Evolutionary conservation across 2,113 vertebrate genomes (phyloP), one percentile per base, ranked within the genome.

Genomic region (Lagenorhynchus albirostris): DNA sequence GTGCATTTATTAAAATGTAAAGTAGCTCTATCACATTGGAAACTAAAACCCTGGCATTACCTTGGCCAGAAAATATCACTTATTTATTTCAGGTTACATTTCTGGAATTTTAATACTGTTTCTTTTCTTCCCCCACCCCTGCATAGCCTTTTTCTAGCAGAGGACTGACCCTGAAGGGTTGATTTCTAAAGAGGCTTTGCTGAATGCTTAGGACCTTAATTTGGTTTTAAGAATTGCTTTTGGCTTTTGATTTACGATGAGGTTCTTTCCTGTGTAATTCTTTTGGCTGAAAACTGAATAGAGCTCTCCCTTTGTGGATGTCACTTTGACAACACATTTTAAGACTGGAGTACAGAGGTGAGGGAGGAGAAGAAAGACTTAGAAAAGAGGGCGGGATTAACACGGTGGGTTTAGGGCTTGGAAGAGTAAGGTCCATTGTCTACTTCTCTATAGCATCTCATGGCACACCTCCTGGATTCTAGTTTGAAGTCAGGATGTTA

Each of bases 1-100:
- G 93, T 71, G 97, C 98, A 97, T 98, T 98, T 98, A 98, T 99
- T 98, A 98, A 98, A 98, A 98, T 98, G 98, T 97, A 99, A 99
- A 98, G 97, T 84, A 98, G 97, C 95, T 96, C 94, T 96, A 96
- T 98, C 97, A 94, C 67, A 97, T 94, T 94, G 94, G 94, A 96
- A 98, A 95, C 0, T 2, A 95, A 96, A 98, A 98, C 98, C 97
- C 80, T 97, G 91, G 98, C 94, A 96, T 98, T 98, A 97, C 98
- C 97, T 96, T 96, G 96, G 97, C 93, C 96, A 90, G 96, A 96
- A 98, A 98, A 98, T 97, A 98, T 89, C 96, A 63, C 98, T 25
- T 98, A 98, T 98, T 99, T 99, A 98, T 98, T 98, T 98, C 98
- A 98, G 97, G 98, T 97, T 98, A 81, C 93, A 98, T 98, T 98